phyloP scores from a whole-genome alignment of 2,113 vertebrate genomes.

The Antigone vipio region DNA sequence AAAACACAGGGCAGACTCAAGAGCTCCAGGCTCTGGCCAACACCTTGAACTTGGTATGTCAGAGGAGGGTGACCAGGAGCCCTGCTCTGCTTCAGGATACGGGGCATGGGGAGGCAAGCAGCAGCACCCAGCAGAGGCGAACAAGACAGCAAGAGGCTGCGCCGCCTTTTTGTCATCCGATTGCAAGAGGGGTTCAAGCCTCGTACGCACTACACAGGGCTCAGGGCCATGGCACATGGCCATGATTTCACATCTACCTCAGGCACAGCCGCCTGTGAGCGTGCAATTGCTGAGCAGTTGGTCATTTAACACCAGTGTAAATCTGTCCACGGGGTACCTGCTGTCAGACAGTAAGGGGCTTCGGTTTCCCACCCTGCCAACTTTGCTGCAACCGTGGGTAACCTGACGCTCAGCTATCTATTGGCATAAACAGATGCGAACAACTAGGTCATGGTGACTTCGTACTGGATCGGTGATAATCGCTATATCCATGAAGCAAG shows the following conservation, averaged over 20 bases:
- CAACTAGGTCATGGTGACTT: not conserved
- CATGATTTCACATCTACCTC: not conserved
- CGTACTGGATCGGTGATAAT: not conserved
- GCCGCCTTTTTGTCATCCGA: not conserved
- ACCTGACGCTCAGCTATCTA: not conserved
- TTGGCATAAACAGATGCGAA: slow-evolving; percentile 16
- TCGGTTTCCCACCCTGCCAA: not conserved
- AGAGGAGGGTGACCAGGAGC: not conserved
- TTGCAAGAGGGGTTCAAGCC: not conserved
- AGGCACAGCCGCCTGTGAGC: not conserved
- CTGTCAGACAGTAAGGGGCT: slow-evolving; percentile 29
- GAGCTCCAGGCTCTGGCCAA: not conserved
- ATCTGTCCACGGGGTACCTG: slow-evolving; percentile 16
- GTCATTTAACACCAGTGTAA: slow-evolving; percentile 28
- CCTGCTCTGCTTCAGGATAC: accelerated
- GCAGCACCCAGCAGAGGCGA: not conserved
- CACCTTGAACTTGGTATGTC: not conserved
- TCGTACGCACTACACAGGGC: not conserved
- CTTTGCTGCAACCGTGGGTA: not conserved
- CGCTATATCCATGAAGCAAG: not conserved
- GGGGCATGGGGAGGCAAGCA: accelerated
- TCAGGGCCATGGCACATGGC: not conserved
- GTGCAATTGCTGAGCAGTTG: not conserved
- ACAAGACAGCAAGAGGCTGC: not conserved
- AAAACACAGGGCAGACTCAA: not conserved